A percentile compares a stretch with the other conserved stretches of the same genome.
Conservation (phyloP, 2,113 vertebrate genomes). For the Puffinus mauretanicus region DNA sequence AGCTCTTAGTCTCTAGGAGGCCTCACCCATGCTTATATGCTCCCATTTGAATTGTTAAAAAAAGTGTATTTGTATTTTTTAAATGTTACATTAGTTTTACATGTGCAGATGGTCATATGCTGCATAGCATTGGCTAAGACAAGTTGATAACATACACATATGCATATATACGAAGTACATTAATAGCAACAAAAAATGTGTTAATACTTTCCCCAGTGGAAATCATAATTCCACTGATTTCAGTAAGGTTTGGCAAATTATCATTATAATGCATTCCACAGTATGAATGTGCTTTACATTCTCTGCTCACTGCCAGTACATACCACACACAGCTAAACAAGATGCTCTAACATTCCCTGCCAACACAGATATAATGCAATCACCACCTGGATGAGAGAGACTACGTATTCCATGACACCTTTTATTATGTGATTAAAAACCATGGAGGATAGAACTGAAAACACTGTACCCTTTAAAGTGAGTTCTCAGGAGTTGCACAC, state of each 20-base stretch:
- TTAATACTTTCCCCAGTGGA: not conserved
- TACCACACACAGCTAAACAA: constrained; percentile 20
- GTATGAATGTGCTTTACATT: not conserved
- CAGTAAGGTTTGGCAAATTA: not conserved
- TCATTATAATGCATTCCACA: not conserved
- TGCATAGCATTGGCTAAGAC: not conserved
- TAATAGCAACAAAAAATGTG: not conserved
- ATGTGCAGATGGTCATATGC: not conserved
- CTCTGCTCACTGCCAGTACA: not conserved
- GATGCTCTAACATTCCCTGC: not conserved
- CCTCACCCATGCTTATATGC: not conserved
- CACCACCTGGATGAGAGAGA: not conserved
- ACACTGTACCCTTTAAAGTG: not conserved
- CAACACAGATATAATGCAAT: not conserved
- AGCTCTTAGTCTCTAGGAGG: not conserved
- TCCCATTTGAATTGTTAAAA: not conserved
- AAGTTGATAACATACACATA: not conserved
- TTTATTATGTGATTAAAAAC: not conserved
- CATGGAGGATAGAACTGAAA: not conserved
- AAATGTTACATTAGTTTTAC: not conserved
- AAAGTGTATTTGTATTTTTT: not conserved
- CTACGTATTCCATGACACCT: not conserved
- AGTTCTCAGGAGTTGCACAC: not conserved
- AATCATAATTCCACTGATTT: not conserved
- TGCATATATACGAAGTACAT: not conserved